Conservation (phyloP, 2,888 invertebrate genomes). For the Brachyopa scutellaris region DNA sequence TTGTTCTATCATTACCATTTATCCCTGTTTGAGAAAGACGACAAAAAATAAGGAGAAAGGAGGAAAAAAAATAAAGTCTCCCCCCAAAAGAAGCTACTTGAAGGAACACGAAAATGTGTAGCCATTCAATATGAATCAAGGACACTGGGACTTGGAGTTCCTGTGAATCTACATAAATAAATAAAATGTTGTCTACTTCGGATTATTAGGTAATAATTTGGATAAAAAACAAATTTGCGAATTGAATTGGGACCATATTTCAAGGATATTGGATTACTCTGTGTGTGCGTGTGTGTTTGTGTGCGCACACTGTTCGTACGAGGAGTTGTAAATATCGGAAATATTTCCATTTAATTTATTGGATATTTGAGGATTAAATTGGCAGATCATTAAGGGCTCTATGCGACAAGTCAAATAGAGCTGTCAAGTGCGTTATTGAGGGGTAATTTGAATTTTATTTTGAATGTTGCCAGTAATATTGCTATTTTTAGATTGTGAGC, state of each 20-base stretch:
- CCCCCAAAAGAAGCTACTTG: not conserved
- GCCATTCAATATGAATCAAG: constrained; percentile 57
- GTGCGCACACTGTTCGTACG: not conserved
- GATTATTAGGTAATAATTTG: constrained; percentile 69
- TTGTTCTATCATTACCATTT: constrained; percentile 39
- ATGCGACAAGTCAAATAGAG: not conserved
- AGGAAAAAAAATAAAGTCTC: not conserved
- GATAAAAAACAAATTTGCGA: constrained; percentile 44
- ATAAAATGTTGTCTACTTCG: constrained; percentile 57
- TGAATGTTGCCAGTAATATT: not conserved
- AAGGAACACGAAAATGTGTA: constrained; percentile 7
- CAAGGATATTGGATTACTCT: constrained; percentile 52
- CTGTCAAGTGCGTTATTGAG: not conserved
- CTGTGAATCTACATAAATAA: constrained; percentile 64
- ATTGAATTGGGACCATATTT: constrained; percentile 63
- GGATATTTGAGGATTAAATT: constrained; percentile 52
- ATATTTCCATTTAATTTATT: constrained; percentile 50
- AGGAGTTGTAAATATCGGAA: constrained; percentile 42
- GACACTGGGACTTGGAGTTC: constrained; percentile 43
- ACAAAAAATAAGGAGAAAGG: not conserved
- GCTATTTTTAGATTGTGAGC: no score
- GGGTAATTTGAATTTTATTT: not conserved
- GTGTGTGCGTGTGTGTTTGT: not conserved
- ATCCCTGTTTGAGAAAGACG: constrained; percentile 17
- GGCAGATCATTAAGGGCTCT: constrained; percentile 13